phyloP scores from a whole-genome alignment of 2,888 invertebrate genomes.

The Eugnorisma glareosa region DNA sequence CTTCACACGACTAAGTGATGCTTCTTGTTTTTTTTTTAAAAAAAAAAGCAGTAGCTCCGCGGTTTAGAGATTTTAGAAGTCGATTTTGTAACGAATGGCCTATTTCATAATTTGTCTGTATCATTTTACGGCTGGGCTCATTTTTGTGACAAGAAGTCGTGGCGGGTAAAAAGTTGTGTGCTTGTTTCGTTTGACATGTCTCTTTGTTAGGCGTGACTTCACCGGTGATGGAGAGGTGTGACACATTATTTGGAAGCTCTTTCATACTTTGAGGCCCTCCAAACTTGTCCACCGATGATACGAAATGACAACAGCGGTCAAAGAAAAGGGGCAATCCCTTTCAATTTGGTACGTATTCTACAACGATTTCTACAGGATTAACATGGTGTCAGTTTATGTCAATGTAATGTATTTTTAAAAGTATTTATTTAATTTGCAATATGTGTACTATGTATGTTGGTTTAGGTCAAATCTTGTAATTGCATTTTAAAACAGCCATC shows the following conservation, averaged over 20 bases:
- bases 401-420: too few relatives aligned
- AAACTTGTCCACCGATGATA: neutral
- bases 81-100: conserved; percentile 55
- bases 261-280: neutral
- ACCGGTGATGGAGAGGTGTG: too few relatives aligned
- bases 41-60: conserved; percentile 51
- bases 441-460: too few relatives aligned
- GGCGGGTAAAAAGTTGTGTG: neutral
- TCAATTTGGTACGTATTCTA: too few relatives aligned
- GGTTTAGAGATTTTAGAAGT: conserved; percentile 43
- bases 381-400: too few relatives aligned
- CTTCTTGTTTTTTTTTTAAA: conserved; percentile 60
- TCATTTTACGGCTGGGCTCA: conserved; percentile 36
- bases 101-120: conserved; percentile 50
- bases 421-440: too few relatives aligned
- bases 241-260: neutral
- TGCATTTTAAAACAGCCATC: too few relatives aligned
- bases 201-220: neutral
- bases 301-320: neutral
- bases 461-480: too few relatives aligned
- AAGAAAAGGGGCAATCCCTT: neutral
- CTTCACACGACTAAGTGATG: conserved; percentile 55
- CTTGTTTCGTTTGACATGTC: neutral
- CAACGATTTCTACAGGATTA: too few relatives aligned
- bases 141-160: conserved; percentile 27